Conservation (phyloP, 2,113 vertebrate species). For the Egretta garzetta region DNA sequence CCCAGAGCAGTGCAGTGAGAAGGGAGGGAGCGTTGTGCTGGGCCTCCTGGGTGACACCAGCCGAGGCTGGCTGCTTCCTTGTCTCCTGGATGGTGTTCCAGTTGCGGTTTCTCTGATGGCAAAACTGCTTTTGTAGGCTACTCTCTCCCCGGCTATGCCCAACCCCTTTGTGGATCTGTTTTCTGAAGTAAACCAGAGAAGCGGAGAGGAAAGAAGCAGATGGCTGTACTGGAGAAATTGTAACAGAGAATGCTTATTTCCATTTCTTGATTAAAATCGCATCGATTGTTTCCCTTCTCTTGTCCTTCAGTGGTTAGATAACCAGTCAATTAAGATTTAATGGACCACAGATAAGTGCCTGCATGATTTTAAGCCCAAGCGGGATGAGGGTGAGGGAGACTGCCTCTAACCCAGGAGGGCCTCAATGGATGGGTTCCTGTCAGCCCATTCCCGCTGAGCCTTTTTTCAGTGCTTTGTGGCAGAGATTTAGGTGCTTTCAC, state of each 20-base stretch:
- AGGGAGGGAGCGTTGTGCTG: neutral
- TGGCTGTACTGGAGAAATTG: neutral
- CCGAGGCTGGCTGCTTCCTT: neutral
- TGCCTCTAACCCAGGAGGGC: neutral
- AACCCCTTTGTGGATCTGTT: neutral
- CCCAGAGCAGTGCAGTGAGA: neutral
- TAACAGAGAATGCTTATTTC: neutral
- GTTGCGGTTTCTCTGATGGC: neutral
- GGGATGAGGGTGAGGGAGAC: no score
- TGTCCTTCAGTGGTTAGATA: neutral
- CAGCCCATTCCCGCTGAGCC: fast-evolving
- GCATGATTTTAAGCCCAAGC: neutral
- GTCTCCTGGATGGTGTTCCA: neutral
- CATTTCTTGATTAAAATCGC: neutral
- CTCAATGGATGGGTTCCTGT: neutral
- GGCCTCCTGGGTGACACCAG: neutral
- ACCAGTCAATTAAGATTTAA: neutral
- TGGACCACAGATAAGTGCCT: neutral
- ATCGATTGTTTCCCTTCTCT: neutral
- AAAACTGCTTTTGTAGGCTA: neutral
- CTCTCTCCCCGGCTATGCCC: neutral
- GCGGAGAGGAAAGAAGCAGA: neutral
- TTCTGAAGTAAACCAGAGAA: neutral
- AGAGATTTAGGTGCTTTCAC: neutral
- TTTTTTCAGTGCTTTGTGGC: neutral